Evolutionary conservation across 1,140 invertebrate species (phyloP), one percentile per base, ranked within the genome.

Genomic region (Rhyzopertha dominica): DNA sequence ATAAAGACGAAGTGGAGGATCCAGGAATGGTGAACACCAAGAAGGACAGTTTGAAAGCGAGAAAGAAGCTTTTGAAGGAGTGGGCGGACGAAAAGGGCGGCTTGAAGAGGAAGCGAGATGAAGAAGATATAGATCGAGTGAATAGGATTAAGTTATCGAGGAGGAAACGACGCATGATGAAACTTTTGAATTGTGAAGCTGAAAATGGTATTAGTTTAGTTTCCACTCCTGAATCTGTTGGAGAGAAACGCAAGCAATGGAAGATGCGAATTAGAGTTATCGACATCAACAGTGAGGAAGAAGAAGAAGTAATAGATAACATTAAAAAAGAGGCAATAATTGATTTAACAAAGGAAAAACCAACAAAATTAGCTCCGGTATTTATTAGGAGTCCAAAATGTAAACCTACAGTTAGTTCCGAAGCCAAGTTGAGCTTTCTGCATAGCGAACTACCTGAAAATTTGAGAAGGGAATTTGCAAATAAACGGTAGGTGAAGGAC

Each of bases 41-140:
- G 16, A 70, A 66, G 43, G 59, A 65, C 53, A 41, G 67, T 2
- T 72, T 72, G 42, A 62, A 59, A 5, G 73, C 73, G 56, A 69
- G 76, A 52, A 72, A 72, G 49, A 53, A 73, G 24, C 45, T 69
- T n/a, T 62, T 81, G 39, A 67, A 77, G 56, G 72, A 73, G 47
- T 78, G 78, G 77, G 72, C 77, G 32, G 69, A 76, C 41, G 58
- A 64, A 28, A 79, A 78, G 55, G 76, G 70, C 4, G 38, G 68
- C 14, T n/a, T 28, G n/a, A 76, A 77, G 50, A 68, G 74, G 8
- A 70, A 72, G 51, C 56, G 76, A 53, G 63, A 66, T 9, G 76
- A 80, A 51, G 74, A 65, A 9, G 67, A 73, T 30, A 47, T 46
- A 13, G 76, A 74, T 16, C 65, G 70, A 37, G 67, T 53, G 43